phyloP scores from a whole-genome alignment of 2,113 vertebrate genomes.

The Apus apus region DNA sequence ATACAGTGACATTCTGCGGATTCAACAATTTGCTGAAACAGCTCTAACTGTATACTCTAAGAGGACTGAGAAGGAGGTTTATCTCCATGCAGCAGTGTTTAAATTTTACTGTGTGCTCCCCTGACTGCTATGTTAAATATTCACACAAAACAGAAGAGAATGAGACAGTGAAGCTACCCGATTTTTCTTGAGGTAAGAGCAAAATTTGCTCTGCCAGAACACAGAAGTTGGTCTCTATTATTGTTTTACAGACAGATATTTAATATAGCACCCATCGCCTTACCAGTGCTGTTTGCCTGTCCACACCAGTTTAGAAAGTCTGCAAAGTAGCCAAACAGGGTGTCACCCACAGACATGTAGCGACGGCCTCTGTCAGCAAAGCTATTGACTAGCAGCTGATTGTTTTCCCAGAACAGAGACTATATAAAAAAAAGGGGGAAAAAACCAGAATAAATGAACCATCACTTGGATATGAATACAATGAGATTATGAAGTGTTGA shows the following conservation, averaged over 20 bases:
- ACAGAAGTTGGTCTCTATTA: background rate
- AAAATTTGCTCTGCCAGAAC: background rate
- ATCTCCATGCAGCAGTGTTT: background rate
- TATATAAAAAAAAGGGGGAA: background rate
- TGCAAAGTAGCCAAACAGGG: constrained; percentile 68
- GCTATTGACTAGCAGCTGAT: constrained; percentile 69
- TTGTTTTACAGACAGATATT: background rate
- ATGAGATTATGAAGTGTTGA: background rate
- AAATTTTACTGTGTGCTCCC: background rate
- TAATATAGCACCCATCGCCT: background rate
- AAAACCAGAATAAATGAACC: background rate
- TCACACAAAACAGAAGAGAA: background rate
- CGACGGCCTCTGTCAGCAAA: constrained; percentile 61
- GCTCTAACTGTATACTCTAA: background rate
- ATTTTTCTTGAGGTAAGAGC: background rate
- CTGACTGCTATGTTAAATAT: background rate
- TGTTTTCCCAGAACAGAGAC: constrained; percentile 84
- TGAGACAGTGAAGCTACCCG: background rate
- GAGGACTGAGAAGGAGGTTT: background rate
- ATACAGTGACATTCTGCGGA: background rate
- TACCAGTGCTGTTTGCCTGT: constrained; percentile 64
- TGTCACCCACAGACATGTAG: constrained; percentile 54
- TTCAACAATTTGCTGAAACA: background rate
- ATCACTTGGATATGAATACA: background rate
- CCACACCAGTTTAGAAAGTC: constrained; percentile 78